Base-by-base conservation (phyloP, 2,797 vertebrate species). In the Aselliscus stoliczkanus region DNA sequence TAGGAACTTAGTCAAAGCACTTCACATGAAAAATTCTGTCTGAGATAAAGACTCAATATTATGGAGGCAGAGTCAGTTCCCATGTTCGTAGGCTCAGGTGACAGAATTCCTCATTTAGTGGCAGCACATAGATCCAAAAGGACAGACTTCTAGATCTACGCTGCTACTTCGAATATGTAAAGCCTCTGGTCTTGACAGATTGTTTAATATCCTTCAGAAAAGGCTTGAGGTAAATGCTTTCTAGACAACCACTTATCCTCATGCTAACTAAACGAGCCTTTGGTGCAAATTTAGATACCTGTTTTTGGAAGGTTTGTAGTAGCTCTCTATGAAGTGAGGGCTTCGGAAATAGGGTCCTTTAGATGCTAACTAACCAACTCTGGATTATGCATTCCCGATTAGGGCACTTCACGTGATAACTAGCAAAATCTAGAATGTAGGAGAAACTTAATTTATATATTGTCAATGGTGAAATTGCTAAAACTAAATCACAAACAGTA, bases 41-140 rank as follows among this genome's bases (percentile, higher is more conserved):
- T 39, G 34, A 89, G 31, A 11, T 54, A 85, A 77, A 77, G n/a
- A 67, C 14, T 23, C 20, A 52, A 20, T 65, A 44, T 37, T 79
- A 60, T 58, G 54, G 87, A 56, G 47, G 47, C 25, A 96, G 27
- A 67, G 31, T 70, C 27, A 56, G 15, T 79, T 93, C 52, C 13
- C 17, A 80, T 50, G 58, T 84, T 90, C 39, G 3, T 60, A 64
- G 39, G 42, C 31, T 88, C 62, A 50, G 42, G 58, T 72, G 93
- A 76, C n/a, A 95, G 58, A 86, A 52, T 81, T 70, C 34, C 42
- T 76, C 47, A 85, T 69, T 95, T 92, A 94, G 6, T 65, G 50
- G 29, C 25, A 82, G 29, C 60, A 44, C 37, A 69, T 2, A 75
- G 44, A 92, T 44, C 58, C 69, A 72, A 44, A 88, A 77, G 50